A percentile compares a stretch with the other conserved stretches of the same genome.
These are phyloP conservation scores for Sylvia atricapilla DNA, from an alignment of 2,113 vertebrate genomes.

Conservation along the genomic window DNA sequence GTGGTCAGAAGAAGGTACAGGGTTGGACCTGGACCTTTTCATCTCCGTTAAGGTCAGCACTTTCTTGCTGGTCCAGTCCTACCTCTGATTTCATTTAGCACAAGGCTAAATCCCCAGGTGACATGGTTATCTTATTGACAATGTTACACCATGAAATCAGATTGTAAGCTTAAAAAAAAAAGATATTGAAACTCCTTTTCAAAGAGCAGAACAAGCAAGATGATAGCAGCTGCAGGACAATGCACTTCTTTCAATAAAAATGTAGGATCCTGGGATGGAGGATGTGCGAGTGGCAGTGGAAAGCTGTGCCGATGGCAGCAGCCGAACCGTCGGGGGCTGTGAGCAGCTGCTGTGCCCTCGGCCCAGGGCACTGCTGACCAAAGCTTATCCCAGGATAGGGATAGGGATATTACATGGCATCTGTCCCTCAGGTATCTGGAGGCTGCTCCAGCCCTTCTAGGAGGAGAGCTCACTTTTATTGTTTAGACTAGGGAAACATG, in stretches of 20 bases:
- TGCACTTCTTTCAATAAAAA: background rate
- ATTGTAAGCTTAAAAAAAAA: background rate
- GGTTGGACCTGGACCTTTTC: background rate
- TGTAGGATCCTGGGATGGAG: background rate
- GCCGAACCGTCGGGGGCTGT: rapidly evolving
- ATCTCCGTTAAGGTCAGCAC: background rate
- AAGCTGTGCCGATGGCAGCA: background rate
- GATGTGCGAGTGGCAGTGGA: background rate
- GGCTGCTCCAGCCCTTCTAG: background rate
- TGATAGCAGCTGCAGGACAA: background rate
- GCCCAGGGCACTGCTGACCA: rapidly evolving
- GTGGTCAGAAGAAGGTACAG: background rate
- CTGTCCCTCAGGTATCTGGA: background rate
- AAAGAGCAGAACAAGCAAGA: background rate
- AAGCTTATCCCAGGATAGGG: background rate
- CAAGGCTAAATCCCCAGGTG: background rate
- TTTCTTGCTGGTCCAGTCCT: background rate
- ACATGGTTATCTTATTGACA: background rate
- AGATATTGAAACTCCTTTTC: background rate
- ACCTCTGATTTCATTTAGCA: background rate
- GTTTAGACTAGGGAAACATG: background rate
- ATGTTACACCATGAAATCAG: background rate
- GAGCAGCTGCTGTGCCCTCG: rapidly evolving
- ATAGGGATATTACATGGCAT: background rate
- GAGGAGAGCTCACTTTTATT: background rate